Evolutionary conservation across 2,113 vertebrate genomes (phyloP).

Genomic region (Riparia riparia): DNA sequence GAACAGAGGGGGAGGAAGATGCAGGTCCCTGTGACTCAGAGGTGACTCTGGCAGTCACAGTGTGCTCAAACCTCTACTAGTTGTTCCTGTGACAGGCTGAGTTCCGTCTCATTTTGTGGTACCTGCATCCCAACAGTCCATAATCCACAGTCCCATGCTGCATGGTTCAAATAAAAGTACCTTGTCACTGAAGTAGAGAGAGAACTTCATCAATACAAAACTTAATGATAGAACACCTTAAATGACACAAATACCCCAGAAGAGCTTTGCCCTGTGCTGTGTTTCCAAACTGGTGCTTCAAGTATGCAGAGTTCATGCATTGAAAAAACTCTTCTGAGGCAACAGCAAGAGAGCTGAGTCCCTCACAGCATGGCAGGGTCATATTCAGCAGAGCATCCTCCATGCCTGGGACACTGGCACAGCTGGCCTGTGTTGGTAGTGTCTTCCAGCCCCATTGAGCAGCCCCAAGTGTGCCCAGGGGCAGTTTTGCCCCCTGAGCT

Average conservation of each 20-base stretch:
- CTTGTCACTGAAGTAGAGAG: background rate
- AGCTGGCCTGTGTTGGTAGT: rapidly evolving
- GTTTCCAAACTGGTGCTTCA: background rate
- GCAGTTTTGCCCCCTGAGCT: rapidly evolving
- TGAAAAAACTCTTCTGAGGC: background rate
- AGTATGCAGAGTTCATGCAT: background rate
- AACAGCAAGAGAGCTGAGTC: background rate
- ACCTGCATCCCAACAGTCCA: background rate
- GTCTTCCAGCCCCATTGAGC: background rate
- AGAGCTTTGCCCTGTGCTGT: background rate
- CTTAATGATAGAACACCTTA: background rate
- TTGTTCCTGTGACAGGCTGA: background rate
- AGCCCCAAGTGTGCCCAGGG: background rate
- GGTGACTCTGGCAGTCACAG: background rate
- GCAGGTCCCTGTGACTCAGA: background rate
- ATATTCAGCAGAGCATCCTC: background rate
- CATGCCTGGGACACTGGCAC: rapidly evolving
- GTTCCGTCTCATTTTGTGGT: background rate
- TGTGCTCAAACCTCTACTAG: background rate
- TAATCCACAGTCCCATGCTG: background rate
- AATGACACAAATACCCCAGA: background rate
- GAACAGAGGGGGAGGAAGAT: background rate
- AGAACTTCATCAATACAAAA: background rate
- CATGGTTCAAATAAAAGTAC: background rate
- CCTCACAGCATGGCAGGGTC: background rate